These are phyloP conservation scores for Progne subis DNA, from an alignment of 2,113 vertebrate species.

Conservation along the genomic window DNA sequence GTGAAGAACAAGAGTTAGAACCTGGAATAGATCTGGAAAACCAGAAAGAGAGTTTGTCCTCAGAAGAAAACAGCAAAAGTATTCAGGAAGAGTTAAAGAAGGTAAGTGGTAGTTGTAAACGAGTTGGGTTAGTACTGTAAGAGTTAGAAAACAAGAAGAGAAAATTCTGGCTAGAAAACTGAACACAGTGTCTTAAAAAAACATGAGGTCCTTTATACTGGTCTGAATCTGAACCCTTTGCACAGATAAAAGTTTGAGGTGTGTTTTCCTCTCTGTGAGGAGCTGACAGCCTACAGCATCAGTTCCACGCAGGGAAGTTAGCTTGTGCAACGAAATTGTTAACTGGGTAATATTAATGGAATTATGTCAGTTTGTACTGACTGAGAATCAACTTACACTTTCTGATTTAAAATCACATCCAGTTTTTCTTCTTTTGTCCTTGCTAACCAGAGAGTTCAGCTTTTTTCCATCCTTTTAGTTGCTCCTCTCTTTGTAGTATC, in stretches of 20 bases:
- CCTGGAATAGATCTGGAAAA: conserved; percentile 63
- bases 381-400: accelerated
- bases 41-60: conserved; percentile 68
- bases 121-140: neutral
- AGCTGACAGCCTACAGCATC: neutral
- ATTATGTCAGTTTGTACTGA: neutral
- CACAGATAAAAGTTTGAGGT: neutral
- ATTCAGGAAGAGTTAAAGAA: conserved; percentile 79
- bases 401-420: neutral
- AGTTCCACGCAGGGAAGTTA: neutral
- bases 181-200: neutral
- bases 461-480: neutral
- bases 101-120: conserved; percentile 45
- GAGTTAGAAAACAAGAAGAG: neutral
- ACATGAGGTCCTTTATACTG: neutral
- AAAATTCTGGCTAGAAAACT: neutral
- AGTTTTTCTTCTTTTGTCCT: neutral
- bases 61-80: conserved; percentile 67
- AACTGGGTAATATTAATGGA: neutral
- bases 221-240: neutral
- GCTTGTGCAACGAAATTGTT: neutral
- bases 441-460: neutral
- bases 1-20: conserved; percentile 79
- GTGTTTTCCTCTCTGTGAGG: neutral
- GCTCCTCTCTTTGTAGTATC: neutral